Evolutionary conservation across 2,113 vertebrate genomes (phyloP).

Genomic region (Chunga burmeisteri): DNA sequence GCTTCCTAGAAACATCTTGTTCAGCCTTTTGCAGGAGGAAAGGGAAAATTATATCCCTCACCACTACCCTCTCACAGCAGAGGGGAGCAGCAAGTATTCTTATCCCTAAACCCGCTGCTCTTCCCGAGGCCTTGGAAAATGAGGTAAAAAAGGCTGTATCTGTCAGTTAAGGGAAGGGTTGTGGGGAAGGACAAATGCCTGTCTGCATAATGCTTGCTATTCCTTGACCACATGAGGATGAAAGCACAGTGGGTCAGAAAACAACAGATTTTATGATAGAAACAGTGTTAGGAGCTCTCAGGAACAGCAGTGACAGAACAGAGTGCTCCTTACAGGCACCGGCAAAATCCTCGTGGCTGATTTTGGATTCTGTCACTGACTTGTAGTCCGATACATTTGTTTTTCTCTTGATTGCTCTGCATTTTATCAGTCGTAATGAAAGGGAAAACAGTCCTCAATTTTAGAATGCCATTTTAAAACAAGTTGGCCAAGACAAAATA

Average conservation of each 20-base stretch:
- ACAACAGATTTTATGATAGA: neutral
- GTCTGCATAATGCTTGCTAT: fast-evolving
- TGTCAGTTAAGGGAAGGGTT: neutral
- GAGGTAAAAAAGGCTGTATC: neutral
- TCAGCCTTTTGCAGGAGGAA: neutral
- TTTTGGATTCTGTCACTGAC: neutral
- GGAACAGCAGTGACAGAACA: neutral
- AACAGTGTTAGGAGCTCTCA: neutral
- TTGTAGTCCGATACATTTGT: neutral
- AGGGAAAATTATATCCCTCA: neutral
- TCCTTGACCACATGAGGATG: neutral
- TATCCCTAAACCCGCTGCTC: neutral
- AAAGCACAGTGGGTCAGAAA: neutral
- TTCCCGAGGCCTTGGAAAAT: neutral
- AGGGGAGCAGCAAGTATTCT: neutral
- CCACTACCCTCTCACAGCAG: neutral
- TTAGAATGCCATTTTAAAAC: neutral
- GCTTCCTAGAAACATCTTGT: neutral
- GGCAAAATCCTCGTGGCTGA: fast-evolving
- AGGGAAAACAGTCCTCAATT: neutral
- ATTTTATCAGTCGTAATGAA: neutral
- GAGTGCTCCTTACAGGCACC: too few species aligned
- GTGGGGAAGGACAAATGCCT: neutral
- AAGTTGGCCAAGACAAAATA: neutral
- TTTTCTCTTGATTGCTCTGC: neutral